A percentile compares a stretch with the other conserved stretches of the same genome.
phyloP scores from a whole-genome alignment of 2,888 invertebrate genomes.

The Alviniconcha strummeri region DNA sequence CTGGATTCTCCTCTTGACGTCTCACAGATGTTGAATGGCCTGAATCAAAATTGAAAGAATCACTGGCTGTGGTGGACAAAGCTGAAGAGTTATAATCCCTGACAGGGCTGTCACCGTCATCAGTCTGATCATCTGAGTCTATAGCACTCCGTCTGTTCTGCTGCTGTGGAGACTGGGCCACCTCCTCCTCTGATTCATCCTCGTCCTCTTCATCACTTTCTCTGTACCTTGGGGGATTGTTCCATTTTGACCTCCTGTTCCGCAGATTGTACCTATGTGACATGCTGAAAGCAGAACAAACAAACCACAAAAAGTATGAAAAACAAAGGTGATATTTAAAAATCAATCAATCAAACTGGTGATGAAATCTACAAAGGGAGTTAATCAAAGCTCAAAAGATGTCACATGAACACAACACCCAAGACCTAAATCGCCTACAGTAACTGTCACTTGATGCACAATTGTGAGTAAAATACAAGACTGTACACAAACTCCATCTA shows the following conservation, averaged over 20 bases:
- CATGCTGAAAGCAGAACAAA: constrained; percentile 6
- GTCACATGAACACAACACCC: too few species aligned
- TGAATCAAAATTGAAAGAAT: constrained; percentile 3
- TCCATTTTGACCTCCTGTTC: background rate
- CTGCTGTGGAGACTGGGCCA: background rate
- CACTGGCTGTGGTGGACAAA: constrained; percentile 26
- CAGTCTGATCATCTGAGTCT: background rate
- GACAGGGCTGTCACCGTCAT: background rate
- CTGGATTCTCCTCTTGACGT: too few species aligned
- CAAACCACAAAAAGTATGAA: too few species aligned
- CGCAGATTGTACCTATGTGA: constrained; percentile 18
- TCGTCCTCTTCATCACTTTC: background rate
- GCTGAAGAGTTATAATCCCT: background rate
- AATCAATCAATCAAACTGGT: too few species aligned
- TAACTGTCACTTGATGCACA: too few species aligned
- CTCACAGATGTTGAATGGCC: background rate
- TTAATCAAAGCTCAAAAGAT: too few species aligned
- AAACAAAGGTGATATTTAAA: too few species aligned
- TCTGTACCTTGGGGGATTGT: background rate
- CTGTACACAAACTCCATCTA: too few species aligned
- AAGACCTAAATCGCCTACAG: too few species aligned
- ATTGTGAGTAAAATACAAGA: too few species aligned
- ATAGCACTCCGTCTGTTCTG: background rate
- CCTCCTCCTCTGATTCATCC: background rate
- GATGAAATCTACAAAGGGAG: too few species aligned